Base-by-base conservation (phyloP, 2,113 vertebrate genomes). In the Eudyptes chrysolophus region DNA sequence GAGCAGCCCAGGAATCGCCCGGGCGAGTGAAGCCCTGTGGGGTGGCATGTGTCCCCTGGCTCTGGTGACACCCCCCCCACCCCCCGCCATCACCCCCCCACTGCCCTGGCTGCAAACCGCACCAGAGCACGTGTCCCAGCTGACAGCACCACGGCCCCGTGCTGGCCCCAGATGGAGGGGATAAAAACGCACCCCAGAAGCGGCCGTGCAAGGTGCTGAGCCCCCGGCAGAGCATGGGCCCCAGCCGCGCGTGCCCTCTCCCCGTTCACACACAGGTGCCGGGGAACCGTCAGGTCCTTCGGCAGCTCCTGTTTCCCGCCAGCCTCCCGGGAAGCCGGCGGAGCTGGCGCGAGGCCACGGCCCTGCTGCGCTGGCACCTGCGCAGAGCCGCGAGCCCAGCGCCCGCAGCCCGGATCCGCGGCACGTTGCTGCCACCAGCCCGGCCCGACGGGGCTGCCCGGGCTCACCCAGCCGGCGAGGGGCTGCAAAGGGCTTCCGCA, bases 11-110 rank as follows among this genome's bases (percentile, higher is more conserved):
- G 26, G 34, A 54, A 65, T 16, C 1, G 0, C 21, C 27, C 1
- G 1, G 22, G 24, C 3, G 2, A 72, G 30, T 2, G 3, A 57
- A 57, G 30, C 42, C 16, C 48, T 51, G 34, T 2, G 1, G 42
- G 6, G 62, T 55, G 71, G 16, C 57, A 12, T 7, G 18, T 27
- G 44, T 51, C 36, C 71, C 40, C 55, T 15, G 25, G 55, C 62
- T 29, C 29, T 4, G 17, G 57, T 46, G 68, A 34, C 38, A 16
- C 19, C 32, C 42, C 21, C 42, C 42, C 13, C 6, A 16, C 24
- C 21, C 3, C 17, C 13, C 2, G 6, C 62, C 8, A 4, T 42
- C 77, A n/a, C 51, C 52, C 32, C 29, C 17, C 10, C 34, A 2
- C 17, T 29, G 44, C 61, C 52, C 15, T 38, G 71, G 42, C 65